Percentiles rank a stretch among this genome's conserved stretches.
Evolutionary conservation across 1,140 invertebrate genomes (phyloP).

Genomic region (Oryctes rhinoceros): DNA sequence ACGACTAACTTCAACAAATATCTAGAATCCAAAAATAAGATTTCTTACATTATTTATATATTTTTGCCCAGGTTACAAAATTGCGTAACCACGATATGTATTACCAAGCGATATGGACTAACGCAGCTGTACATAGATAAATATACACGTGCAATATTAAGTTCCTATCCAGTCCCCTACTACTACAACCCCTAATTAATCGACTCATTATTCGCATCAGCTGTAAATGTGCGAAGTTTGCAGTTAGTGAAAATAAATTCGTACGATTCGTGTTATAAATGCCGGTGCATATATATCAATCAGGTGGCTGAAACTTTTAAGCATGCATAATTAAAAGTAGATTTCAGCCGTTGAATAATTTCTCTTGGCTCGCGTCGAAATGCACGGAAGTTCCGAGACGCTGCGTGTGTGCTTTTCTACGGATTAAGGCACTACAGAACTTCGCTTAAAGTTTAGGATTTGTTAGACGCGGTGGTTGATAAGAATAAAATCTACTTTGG

Average conservation of each 20-base stretch:
- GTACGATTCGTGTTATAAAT: constrained; percentile 17
- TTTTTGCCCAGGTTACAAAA: not conserved
- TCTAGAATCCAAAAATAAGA: no score
- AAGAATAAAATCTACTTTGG: not conserved
- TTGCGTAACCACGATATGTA: no score
- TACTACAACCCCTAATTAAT: not conserved
- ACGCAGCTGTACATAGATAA: not conserved
- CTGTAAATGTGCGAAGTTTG: constrained; percentile 6
- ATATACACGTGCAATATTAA: not conserved
- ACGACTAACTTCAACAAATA: no score
- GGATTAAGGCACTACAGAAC: constrained; percentile 24
- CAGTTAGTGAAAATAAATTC: constrained; percentile 18
- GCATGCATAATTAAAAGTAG: constrained; percentile 24
- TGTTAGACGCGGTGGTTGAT: constrained; percentile 9
- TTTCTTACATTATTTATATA: not conserved
- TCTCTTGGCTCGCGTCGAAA: not conserved
- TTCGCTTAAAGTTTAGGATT: constrained; percentile 14
- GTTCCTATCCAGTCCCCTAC: not conserved
- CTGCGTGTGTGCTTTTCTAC: constrained; percentile 26
- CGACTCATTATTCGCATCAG: not conserved
- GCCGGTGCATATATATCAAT: constrained; percentile 29
- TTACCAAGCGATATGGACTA: not conserved
- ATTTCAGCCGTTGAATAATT: constrained; percentile 3
- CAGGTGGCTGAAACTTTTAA: constrained; percentile 22
- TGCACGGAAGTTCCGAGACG: constrained; percentile 2